These are phyloP conservation scores for Sinodicranocentrus sp. DNA, from an alignment of 2,888 invertebrate genomes.

Conservation along the genomic window DNA sequence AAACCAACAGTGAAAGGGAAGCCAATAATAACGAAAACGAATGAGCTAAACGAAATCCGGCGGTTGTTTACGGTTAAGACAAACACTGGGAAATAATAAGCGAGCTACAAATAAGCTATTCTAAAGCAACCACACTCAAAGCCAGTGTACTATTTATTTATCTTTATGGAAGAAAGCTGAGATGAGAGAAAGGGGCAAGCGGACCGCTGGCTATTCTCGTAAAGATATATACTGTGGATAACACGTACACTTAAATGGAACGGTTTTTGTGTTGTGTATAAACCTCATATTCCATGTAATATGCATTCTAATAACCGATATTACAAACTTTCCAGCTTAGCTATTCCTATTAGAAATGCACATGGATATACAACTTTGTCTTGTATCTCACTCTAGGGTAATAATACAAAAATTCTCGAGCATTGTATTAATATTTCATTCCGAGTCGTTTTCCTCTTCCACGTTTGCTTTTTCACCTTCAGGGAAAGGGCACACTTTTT, in stretches of 20 bases:
- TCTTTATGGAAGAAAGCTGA: background rate
- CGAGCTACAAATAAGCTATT: background rate
- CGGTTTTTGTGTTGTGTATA: too few species aligned
- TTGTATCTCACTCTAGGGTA: slow-evolving; percentile 15
- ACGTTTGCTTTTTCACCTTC: too few species aligned
- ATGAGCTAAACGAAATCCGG: slow-evolving; percentile 31
- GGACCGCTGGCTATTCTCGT: too few species aligned
- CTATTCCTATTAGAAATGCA: too few species aligned
- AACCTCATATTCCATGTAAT: too few species aligned
- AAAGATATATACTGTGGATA: too few species aligned
- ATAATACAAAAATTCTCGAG: slow-evolving; percentile 26
- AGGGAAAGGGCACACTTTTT: too few species aligned
- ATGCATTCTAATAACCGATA: too few species aligned
- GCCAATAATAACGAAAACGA: slow-evolving; percentile 38
- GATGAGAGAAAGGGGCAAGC: too few species aligned
- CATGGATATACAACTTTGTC: too few species aligned
- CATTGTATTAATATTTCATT: slow-evolving; percentile 46
- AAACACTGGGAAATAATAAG: slow-evolving; percentile 6
- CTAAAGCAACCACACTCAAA: background rate
- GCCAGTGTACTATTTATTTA: slow-evolving; percentile 6
- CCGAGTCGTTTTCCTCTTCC: background rate
- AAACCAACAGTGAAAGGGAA: slow-evolving; percentile 26
- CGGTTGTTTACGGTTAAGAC: slow-evolving; percentile 27
- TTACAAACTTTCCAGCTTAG: too few species aligned
- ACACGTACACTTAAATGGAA: too few species aligned